These are phyloP conservation scores for Gnatocerus cornutus DNA, from an alignment of 2,888 invertebrate species.

Conservation along the genomic window DNA sequence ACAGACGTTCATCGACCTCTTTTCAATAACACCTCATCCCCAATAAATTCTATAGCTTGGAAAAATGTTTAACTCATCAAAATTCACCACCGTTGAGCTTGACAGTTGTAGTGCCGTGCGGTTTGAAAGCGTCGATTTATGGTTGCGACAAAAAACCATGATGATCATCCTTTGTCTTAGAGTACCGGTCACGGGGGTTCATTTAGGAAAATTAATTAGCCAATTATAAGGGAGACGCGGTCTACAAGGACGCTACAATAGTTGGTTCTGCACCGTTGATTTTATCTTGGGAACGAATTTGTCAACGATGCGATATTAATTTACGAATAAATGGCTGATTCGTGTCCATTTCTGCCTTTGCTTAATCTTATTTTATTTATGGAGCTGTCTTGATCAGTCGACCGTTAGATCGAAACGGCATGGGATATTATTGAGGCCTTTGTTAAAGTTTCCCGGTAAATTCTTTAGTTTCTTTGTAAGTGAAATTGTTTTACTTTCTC, in stretches of 20 bases:
- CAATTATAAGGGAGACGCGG: conserved; percentile 67
- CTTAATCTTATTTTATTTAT: conserved; percentile 39
- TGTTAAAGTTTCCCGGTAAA: background rate
- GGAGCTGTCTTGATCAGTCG: conserved; percentile 5
- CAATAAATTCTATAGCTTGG: conserved; percentile 11
- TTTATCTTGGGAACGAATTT: conserved; percentile 65
- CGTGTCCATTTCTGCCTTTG: conserved; percentile 35
- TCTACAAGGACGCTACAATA: conserved; percentile 59
- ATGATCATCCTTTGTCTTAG: conserved; percentile 62
- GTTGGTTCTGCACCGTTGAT: conserved; percentile 64
- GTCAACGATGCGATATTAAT: conserved; percentile 65
- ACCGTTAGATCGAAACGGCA: conserved; percentile 7
- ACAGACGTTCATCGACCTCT: conserved; percentile 37
- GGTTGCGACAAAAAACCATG: conserved; percentile 61
- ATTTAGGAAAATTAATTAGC: conserved; percentile 70
- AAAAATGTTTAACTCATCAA: conserved; percentile 59
- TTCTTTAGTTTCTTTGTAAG: too few relatives aligned
- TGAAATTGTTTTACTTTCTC: background rate
- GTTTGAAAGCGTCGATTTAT: conserved; percentile 63
- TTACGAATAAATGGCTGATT: conserved; percentile 53
- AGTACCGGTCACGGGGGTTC: conserved; percentile 65
- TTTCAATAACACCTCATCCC: background rate
- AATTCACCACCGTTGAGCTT: conserved; percentile 60
- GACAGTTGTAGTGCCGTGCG: conserved; percentile 57
- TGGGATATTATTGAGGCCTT: background rate